Evolutionary conservation across 2,888 invertebrate species (phyloP).

Genomic region (Exephanes ischioxanthus): DNA sequence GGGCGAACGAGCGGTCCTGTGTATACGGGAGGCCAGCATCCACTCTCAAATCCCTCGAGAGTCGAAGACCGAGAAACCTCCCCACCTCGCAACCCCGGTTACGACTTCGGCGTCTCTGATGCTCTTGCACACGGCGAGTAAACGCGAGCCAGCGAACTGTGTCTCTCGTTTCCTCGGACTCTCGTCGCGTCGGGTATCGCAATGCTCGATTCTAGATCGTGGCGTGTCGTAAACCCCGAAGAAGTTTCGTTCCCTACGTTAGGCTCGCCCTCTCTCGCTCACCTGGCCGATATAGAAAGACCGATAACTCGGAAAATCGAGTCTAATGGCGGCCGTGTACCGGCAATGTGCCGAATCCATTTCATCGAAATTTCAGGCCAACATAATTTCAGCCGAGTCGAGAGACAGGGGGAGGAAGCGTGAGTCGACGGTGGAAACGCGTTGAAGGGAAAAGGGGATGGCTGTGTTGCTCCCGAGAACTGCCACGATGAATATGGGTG

Average conservation of each 20-base stretch:
- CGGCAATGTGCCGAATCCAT: constrained; percentile 72
- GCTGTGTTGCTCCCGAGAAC: constrained; percentile 55
- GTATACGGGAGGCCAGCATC: constrained; percentile 25
- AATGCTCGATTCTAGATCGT: neutral
- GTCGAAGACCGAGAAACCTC: constrained; percentile 22
- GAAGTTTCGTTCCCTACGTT: constrained; percentile 14
- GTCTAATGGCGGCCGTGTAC: constrained; percentile 77
- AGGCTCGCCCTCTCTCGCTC: constrained; percentile 38
- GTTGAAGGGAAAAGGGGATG: constrained; percentile 59
- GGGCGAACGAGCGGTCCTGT: constrained; percentile 21
- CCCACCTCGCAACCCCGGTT: neutral
- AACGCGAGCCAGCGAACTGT: constrained; percentile 9
- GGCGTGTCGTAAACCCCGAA: neutral
- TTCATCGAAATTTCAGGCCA: constrained; percentile 82
- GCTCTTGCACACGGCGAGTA: constrained; percentile 16
- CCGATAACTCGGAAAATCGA: constrained; percentile 81
- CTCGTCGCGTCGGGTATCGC: neutral
- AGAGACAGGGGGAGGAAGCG: constrained; percentile 53
- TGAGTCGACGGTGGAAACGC: constrained; percentile 36
- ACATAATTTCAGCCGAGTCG: constrained; percentile 76
- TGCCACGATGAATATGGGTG: constrained; percentile 47
- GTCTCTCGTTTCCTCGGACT: constrained; percentile 7
- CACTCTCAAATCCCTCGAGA: constrained; percentile 37
- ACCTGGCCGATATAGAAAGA: constrained; percentile 59
- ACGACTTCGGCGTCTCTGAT: constrained; percentile 21